A percentile compares a stretch with the other conserved stretches of the same genome.
Conservation (phyloP, 2,113 vertebrate genomes). For the Hylia prasina region DNA sequence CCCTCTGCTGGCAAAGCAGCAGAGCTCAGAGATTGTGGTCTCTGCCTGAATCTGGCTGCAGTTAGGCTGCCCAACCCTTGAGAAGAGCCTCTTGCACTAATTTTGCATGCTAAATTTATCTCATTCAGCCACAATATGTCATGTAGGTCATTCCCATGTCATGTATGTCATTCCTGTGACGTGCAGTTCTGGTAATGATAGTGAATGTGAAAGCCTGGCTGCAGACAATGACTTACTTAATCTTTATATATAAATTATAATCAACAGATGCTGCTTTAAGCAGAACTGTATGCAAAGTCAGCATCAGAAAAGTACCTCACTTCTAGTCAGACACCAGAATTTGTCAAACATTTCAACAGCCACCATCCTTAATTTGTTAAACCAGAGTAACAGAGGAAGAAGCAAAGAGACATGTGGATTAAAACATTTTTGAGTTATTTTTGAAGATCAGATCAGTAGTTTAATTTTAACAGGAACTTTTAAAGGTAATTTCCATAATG, state of each 20-base stretch:
- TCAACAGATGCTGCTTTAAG: background rate
- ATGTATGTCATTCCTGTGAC: background rate
- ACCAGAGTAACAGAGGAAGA: background rate
- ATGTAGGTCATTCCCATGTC: background rate
- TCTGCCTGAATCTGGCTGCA: background rate
- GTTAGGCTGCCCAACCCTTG: background rate
- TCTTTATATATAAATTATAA: background rate
- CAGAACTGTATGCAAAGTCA: background rate
- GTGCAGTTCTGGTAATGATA: background rate
- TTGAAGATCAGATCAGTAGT: background rate
- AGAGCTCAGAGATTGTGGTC: background rate
- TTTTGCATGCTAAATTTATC: too few species aligned
- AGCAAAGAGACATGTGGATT: accelerated
- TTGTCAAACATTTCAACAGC: background rate
- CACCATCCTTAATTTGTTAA: background rate
- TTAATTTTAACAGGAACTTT: slow-evolving; percentile 32
- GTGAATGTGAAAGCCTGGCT: background rate
- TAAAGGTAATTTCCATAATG: slow-evolving; percentile 84
- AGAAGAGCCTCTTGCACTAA: background rate
- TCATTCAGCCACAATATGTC: accelerated
- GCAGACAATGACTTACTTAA: background rate
- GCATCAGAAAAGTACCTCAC: background rate
- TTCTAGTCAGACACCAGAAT: background rate
- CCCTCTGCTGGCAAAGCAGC: slow-evolving; percentile 28
- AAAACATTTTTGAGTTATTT: background rate